Evolutionary conservation across 2,888 invertebrate species (phyloP).

Genomic region (Eupithecia insigniata): DNA sequence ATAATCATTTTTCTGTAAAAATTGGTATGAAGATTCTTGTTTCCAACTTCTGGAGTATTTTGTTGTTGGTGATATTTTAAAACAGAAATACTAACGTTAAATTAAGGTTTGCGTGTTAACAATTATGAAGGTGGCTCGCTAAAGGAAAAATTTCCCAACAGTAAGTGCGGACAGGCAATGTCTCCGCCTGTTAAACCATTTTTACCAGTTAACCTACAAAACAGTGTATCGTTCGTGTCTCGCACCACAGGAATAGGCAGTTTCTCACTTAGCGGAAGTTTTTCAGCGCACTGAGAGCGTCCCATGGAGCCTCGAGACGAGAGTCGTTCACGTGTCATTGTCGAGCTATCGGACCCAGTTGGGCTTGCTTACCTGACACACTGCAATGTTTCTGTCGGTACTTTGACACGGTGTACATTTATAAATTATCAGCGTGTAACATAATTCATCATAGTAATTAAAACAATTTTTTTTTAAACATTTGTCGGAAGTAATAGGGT

Average conservation of each 20-base stretch:
- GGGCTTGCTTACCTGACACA: background rate
- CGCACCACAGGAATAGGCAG: slow-evolving; percentile 13
- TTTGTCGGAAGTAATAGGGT: background rate
- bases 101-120: no score
- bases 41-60: no score
- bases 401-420: background rate
- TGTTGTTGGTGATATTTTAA: no score
- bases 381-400: background rate
- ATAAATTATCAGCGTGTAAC: background rate
- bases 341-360: background rate
- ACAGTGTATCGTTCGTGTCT: slow-evolving; percentile 16
- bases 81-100: no score
- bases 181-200: no score
- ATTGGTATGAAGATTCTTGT: no score
- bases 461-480: no score
- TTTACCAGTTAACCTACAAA: no score
- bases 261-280: slow-evolving; percentile 28
- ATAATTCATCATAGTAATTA: background rate
- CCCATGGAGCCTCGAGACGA: background rate
- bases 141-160: no score
- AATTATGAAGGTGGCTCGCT: no score
- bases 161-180: no score
- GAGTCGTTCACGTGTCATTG: background rate
- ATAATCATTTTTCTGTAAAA: no score
- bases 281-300: slow-evolving; percentile 22